phyloP scores from a whole-genome alignment of 2,113 vertebrate species.

The Blennius ocellaris region DNA sequence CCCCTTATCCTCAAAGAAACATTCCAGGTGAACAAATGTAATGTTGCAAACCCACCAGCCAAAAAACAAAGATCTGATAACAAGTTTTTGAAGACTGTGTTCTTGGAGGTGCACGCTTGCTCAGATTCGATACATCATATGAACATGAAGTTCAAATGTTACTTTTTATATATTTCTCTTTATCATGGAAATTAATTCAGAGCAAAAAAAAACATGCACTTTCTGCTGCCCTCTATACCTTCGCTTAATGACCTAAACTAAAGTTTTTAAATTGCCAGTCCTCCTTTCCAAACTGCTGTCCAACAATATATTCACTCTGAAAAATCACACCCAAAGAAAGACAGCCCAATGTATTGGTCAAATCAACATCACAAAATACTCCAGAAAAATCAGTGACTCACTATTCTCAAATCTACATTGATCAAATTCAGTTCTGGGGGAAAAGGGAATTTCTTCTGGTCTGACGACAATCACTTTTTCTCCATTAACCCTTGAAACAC shows the following conservation, averaged over 20 bases:
- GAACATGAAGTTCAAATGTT: too few relatives aligned
- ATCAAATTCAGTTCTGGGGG: not conserved
- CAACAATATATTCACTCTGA: not conserved
- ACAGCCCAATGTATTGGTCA: not conserved
- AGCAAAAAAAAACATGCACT: not conserved
- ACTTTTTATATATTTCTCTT: too few relatives aligned
- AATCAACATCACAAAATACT: not conserved
- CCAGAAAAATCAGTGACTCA: not conserved
- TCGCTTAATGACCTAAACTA: not conserved
- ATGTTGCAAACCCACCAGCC: not conserved
- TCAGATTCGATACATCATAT: too few relatives aligned
- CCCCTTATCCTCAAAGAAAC: not conserved
- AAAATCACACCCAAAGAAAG: not conserved
- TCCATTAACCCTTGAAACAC: not conserved
- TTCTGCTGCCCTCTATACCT: not conserved
- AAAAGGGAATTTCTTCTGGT: not conserved
- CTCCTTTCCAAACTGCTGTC: not conserved
- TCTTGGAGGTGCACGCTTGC: too few relatives aligned
- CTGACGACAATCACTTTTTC: not conserved
- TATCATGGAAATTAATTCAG: not conserved
- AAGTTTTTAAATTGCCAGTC: not conserved
- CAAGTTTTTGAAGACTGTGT: too few relatives aligned
- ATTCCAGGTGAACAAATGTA: not conserved
- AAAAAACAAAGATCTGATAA: not conserved
- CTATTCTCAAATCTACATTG: constrained; percentile 20